A percentile compares a stretch with the other conserved stretches of the same genome.
These are phyloP conservation scores for Eonycteris spelaea DNA, from an alignment of 2,113 vertebrate genomes.

Conservation along the genomic window DNA sequence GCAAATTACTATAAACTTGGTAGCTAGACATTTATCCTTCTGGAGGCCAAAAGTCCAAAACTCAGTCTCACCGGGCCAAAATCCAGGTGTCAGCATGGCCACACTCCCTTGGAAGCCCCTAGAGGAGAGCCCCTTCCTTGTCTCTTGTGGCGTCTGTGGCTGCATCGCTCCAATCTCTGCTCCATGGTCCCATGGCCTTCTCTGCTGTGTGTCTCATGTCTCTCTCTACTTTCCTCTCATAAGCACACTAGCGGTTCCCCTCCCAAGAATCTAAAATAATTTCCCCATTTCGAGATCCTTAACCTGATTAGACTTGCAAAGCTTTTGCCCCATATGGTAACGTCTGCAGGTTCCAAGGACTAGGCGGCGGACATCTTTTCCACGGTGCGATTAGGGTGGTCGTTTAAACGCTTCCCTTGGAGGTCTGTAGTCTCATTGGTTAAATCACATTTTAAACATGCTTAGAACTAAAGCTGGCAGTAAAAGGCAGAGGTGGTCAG, in stretches of 20 bases:
- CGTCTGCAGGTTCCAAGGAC: too few relatives aligned
- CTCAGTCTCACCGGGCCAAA: neutral
- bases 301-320: neutral
- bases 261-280: neutral
- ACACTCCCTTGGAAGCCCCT: too few relatives aligned
- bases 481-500: too few relatives aligned
- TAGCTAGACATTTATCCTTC: neutral
- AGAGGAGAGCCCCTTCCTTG: neutral
- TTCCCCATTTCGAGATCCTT: neutral
- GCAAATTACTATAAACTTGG: neutral
- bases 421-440: neutral
- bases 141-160: neutral
- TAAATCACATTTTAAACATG: neutral
- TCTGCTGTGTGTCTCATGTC: neutral
- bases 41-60: neutral
- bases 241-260: neutral
- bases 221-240: neutral
- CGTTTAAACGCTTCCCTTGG: neutral
- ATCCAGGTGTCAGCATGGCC: neutral
- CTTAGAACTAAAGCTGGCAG: neutral
- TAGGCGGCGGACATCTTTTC: neutral
- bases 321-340: neutral
- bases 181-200: fast-evolving
- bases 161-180: neutral
- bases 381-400: neutral